These are phyloP conservation scores for Sphaerophoria taeniata DNA, from an alignment of 2,888 invertebrate genomes.

Conservation along the genomic window DNA sequence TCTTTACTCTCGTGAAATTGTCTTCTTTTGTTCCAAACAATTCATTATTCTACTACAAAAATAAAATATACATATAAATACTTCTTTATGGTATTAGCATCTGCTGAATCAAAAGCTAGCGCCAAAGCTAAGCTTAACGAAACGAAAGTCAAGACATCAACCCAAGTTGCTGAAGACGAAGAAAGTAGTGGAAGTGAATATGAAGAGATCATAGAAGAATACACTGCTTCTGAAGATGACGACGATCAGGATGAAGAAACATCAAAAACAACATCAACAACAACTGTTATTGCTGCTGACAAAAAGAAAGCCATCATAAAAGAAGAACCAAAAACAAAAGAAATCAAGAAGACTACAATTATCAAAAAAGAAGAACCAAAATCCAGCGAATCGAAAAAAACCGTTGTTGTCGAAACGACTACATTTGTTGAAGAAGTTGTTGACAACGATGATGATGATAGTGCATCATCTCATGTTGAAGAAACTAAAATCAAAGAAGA, in stretches of 20 bases:
- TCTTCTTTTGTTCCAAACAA: constrained; percentile 42
- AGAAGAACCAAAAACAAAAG: constrained; percentile 70
- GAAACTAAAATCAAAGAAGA: constrained; percentile 49
- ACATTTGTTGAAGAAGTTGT: constrained; percentile 44
- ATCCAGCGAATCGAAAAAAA: constrained; percentile 44
- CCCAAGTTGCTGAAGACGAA: constrained; percentile 69
- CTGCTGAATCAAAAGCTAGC: constrained; percentile 84
- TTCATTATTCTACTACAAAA: constrained; percentile 17
- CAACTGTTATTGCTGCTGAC: constrained; percentile 47
- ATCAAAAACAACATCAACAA: constrained; percentile 31
- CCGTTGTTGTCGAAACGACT: constrained; percentile 56
- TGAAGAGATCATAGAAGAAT: constrained; percentile 81
- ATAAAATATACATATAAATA: constrained; percentile 4
- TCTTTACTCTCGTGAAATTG: constrained; percentile 21
- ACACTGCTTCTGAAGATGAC: constrained; percentile 80
- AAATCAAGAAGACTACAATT: constrained; percentile 62
- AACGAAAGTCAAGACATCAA: constrained; percentile 53
- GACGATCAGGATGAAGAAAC: constrained; percentile 72
- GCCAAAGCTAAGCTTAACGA: constrained; percentile 81
- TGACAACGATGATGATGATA: neutral
- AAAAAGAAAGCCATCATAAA: constrained; percentile 69
- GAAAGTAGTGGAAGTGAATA: constrained; percentile 81
- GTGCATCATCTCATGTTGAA: constrained; percentile 39
- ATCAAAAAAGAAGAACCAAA: constrained; percentile 60
- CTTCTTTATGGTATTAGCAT: constrained; percentile 81